Percentiles rank a stretch among this genome's conserved stretches.
Conservation (phyloP, 2,113 vertebrate genomes). For the Colinus virginianus region DNA sequence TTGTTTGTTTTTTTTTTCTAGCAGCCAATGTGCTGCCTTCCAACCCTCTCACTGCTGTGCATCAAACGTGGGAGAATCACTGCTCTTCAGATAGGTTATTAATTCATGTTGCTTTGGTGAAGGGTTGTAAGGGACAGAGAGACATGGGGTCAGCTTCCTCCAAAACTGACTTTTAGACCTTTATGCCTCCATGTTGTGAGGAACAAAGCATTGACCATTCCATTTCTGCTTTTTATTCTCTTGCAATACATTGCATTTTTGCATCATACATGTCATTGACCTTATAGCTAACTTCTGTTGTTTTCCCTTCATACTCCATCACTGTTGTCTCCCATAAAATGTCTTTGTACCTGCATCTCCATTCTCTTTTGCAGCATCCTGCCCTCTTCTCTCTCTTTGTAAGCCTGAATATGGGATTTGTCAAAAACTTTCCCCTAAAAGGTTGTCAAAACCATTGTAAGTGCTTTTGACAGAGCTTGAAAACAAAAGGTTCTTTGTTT, state of each 20-base stretch:
- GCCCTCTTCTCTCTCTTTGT: not conserved
- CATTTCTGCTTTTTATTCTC: not conserved
- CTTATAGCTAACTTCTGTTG: not conserved
- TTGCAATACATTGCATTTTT: rapidly evolving
- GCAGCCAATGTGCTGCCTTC: not conserved
- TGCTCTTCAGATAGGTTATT: not conserved
- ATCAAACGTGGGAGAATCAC: rapidly evolving
- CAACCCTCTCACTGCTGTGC: not conserved
- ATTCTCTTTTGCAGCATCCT: not conserved
- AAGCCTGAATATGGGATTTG: not conserved
- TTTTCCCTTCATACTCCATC: not conserved
- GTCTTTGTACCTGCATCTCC: not conserved
- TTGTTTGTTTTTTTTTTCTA: not conserved
- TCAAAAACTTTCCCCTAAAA: not conserved
- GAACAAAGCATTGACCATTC: not conserved
- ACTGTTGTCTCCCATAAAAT: not conserved
- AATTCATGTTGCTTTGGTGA: not conserved
- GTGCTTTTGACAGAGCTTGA: not conserved
- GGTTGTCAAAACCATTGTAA: not conserved
- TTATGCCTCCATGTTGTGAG: not conserved
- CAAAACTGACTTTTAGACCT: not conserved
- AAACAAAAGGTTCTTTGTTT: slow-evolving; percentile 33
- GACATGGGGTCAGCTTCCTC: rapidly evolving
- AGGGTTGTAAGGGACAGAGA: not conserved
- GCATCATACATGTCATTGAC: not conserved